Base-by-base conservation (phyloP, 2,113 vertebrate genomes). In the Spea bombifrons region DNA sequence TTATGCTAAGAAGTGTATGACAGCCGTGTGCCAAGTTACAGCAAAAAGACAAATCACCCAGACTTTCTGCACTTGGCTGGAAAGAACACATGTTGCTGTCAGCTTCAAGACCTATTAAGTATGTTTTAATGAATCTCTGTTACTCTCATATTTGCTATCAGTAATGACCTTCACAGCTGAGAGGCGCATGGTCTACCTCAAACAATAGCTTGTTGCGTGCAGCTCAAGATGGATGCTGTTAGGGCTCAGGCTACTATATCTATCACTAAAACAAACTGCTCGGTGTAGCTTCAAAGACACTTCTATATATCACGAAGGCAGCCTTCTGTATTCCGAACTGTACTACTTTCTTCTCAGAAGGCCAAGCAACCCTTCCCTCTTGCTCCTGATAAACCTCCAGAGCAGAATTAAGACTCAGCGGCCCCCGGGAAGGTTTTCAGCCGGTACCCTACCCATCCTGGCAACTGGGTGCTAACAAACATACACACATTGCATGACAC, bases 221-320 rank as follows among this genome's bases (percentile, higher is more conserved):
- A 90, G 90, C 90, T 86, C 81, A 86, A 89, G 89, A 88, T 90
- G 90, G 86, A 88, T 92, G 92, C 91, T 88, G 92, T 91, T 88
- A 89, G 43, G 0, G 86, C 90, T 89, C 88, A 86, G 89, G 88
- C 90, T 89, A 89, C 90, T 89, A 76, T 91, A 94, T 94, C 92
- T 90, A 94, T 94, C 93, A 94, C 88, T 86, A 84, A 94, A 94
- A 94, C 90, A 93, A 94, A 94, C 92, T 88, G 90, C 88, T 91
- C 83, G 86, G 92, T 92, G 91, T 83, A 88, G 87, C 87, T 85
- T 84, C 86, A 90, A 83, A 90, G 92, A 93, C 92, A 90, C 85
- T 88, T 86, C 50, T 86, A 93, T 94, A 93, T 90, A 94, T 94
- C 93, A 94, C 71, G 5, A 86, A 89, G 86, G 88, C 86, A 90